Conservation (phyloP, 2,797 vertebrate species). For the Ctenosaura bakeri region DNA sequence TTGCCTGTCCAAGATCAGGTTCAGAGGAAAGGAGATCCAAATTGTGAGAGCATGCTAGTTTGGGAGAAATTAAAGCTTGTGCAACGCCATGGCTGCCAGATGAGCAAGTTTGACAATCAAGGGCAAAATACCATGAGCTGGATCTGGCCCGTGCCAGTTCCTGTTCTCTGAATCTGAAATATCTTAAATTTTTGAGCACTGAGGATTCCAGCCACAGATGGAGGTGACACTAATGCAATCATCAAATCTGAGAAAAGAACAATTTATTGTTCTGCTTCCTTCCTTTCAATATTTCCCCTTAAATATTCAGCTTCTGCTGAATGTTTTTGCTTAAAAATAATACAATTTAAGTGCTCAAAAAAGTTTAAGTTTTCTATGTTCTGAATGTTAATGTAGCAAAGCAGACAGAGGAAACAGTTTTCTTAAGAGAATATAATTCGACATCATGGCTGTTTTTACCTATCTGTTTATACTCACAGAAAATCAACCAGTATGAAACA, state of each 20-base stretch:
- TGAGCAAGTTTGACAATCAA: no score
- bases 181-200: not conserved
- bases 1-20: no score
- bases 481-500: not conserved
- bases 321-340: not conserved
- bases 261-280: not conserved
- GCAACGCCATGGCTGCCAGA: no score
- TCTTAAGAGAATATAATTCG: not conserved
- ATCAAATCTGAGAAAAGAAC: not conserved
- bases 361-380: not conserved
- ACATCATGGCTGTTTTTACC: not conserved
- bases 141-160: no score
- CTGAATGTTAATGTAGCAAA: not conserved
- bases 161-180: not conserved
- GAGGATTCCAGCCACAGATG: not conserved
- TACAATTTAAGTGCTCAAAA: not conserved
- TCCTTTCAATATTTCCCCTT: not conserved
- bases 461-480: not conserved
- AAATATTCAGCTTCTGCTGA: not conserved
- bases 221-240: not conserved
- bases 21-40: not conserved
- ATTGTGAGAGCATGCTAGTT: not conserved
- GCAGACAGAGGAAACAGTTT: not conserved
- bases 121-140: no score
- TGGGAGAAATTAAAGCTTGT: not conserved